phyloP scores from a whole-genome alignment of 1,140 invertebrate genomes.

The Drosophila ohnishii region DNA sequence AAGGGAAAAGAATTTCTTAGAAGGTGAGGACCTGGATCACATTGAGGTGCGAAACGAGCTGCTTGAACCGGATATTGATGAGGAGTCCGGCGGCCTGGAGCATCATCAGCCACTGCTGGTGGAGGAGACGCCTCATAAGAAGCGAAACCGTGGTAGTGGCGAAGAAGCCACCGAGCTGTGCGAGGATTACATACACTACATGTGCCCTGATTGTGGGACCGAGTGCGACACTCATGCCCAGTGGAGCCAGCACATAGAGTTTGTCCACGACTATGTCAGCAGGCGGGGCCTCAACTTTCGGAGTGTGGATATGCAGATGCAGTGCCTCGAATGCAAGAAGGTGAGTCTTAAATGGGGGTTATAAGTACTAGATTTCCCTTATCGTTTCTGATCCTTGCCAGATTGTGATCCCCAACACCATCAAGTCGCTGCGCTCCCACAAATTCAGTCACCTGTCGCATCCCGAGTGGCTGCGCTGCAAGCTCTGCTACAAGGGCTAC shows the following conservation, averaged over 20 bases:
- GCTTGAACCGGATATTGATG: constrained; percentile 46
- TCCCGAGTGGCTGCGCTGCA: constrained; percentile 73
- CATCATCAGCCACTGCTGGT: constrained; percentile 2
- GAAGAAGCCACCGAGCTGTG: constrained; percentile 46
- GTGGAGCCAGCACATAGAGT: constrained; percentile 76
- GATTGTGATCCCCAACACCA: constrained; percentile 64
- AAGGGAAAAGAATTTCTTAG: constrained; percentile 20
- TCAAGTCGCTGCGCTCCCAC: constrained; percentile 64
- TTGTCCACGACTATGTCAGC: constrained; percentile 72
- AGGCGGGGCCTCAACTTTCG: constrained; percentile 68
- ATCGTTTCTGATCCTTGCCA: not conserved
- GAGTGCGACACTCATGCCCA: constrained; percentile 68
- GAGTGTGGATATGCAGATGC: constrained; percentile 69
- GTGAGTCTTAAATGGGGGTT: constrained; percentile 24
- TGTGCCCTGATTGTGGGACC: constrained; percentile 70
- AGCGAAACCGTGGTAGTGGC: constrained; percentile 5
- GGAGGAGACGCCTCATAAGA: constrained; percentile 38
- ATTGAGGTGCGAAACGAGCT: constrained; percentile 62
- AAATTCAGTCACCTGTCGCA: constrained; percentile 73
- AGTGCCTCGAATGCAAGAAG: constrained; percentile 72
- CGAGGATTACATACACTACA: constrained; percentile 75
- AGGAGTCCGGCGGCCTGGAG: not conserved
- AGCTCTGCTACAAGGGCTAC: constrained; percentile 70
- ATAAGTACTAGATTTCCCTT: not conserved
- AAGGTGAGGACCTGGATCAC: constrained; percentile 35